These are phyloP conservation scores for Mormyrus iriodes DNA, from an alignment of 2,113 vertebrate genomes.

Conservation along the genomic window DNA sequence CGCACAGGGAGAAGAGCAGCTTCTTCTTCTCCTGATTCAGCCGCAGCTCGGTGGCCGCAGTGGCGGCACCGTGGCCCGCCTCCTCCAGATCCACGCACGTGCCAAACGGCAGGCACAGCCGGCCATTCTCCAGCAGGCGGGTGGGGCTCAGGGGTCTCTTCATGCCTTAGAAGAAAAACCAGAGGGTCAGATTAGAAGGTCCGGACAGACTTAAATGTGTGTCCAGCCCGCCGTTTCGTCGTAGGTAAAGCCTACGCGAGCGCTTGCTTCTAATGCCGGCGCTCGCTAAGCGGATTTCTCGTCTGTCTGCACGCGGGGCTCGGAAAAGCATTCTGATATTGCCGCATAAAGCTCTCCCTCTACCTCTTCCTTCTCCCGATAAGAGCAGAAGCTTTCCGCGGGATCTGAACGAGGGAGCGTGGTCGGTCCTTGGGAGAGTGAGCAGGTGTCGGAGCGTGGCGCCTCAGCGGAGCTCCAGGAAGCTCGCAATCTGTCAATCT, in stretches of 20 bases:
- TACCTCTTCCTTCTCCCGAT: neutral
- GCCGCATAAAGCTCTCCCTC: neutral
- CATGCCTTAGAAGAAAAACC: constrained; percentile 58
- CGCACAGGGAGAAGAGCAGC: constrained; percentile 80
- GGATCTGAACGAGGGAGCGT: neutral
- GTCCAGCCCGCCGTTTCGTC: neutral
- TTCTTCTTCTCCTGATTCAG: constrained; percentile 75
- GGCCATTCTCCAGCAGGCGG: constrained; percentile 68
- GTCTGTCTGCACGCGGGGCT: neutral
- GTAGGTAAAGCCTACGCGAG: neutral
- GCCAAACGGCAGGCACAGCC: constrained; percentile 68
- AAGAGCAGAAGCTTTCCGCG: neutral
- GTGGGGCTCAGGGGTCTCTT: constrained; percentile 72
- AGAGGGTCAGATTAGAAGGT: neutral
- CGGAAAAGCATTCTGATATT: neutral
- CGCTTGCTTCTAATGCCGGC: neutral
- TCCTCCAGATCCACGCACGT: constrained; percentile 69
- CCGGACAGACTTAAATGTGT: neutral
- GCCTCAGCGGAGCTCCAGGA: constrained; percentile 23
- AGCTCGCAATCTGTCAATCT: constrained; percentile 19
- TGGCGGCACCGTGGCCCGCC: constrained; percentile 51
- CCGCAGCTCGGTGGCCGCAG: constrained; percentile 57
- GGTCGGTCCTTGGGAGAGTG: neutral
- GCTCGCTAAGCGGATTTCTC: neutral
- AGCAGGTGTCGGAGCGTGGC: constrained; percentile 11